These are phyloP conservation scores for Ibycter americanus DNA, from an alignment of 2,797 vertebrate species.

Conservation along the genomic window DNA sequence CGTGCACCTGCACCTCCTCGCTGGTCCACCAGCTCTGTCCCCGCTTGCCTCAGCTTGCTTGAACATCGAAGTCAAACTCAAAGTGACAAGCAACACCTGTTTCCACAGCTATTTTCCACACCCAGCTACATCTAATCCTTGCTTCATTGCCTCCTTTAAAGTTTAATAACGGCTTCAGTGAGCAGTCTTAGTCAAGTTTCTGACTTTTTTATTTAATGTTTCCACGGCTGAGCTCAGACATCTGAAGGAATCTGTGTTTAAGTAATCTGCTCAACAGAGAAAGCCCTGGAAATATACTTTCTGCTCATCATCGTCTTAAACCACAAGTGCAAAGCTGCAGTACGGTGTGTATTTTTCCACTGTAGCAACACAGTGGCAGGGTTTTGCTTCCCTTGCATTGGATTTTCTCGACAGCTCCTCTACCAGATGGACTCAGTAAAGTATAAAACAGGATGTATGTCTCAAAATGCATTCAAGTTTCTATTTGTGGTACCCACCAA, in stretches of 20 bases:
- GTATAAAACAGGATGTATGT: not conserved
- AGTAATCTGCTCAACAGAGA: conserved; percentile 11
- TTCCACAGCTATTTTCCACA: conserved; percentile 37
- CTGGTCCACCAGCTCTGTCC: not conserved
- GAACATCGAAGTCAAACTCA: not conserved
- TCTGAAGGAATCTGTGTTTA: conserved; percentile 5
- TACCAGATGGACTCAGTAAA: not conserved
- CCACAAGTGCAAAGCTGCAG: not conserved
- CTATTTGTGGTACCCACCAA: not conserved
- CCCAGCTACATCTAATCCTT: conserved; percentile 20
- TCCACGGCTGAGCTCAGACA: not conserved
- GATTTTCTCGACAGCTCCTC: not conserved
- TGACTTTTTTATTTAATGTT: conserved; percentile 25
- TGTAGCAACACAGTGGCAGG: not conserved
- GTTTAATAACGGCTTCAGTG: conserved; percentile 28
- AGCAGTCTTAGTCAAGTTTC: conserved; percentile 1
- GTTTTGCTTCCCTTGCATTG: not conserved
- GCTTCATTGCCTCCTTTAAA: conserved; percentile 26
- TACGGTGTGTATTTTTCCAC: not conserved
- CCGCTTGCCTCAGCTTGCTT: not conserved
- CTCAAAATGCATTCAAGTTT: not conserved
- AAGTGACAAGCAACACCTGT: conserved; percentile 54
- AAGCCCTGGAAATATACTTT: not conserved
- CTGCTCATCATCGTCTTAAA: not conserved
- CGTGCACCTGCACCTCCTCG: not conserved